Base-by-base conservation (phyloP, 2,888 invertebrate genomes). In the Stegophylla sp. region DNA sequence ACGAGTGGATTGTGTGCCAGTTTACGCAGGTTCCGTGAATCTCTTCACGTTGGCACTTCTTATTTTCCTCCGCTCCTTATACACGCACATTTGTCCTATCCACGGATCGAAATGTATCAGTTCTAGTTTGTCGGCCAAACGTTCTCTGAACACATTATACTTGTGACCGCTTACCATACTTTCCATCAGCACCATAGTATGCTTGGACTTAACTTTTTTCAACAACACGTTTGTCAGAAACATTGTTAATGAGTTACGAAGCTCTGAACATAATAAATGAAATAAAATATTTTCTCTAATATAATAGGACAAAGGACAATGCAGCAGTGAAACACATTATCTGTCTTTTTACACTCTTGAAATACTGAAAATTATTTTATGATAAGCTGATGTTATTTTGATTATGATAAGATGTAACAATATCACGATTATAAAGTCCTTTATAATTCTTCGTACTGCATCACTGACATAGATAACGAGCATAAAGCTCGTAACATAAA, bases 131-230 rank as follows among this genome's bases (percentile, higher is more conserved):
- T 95, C 94, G 1, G 88, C 92, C 67, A 92, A 86, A 84, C 95
- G 89, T 84, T 93, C 93, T 82, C 94, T 89, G 66, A 92, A 88
- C 82, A 86, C 86, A 82, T 89, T 90, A 82, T 90, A 89, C 84
- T 89, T 90, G 85, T 95, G 95, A 0, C 94, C 94, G 84, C 91
- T 92, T 2, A 93, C 92, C 74, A 91, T 87, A 87, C 95, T 95
- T 86, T 94, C 91, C 89, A 94, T 88, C 83, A 92, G 85, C 12
- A 95, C 94, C 91, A 95, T 91, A 69, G 95, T 88, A 82, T 87
- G 86, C 93, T 93, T 93, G 91, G 91, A 91, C 86, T 93, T 93
- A 0, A 89, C 90, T 87, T 91, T 92, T 86, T 93, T 93, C 0
- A 91, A 86, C 82, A 93, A 86, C 26, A 92, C 85, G 85, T 91